These are phyloP conservation scores for Cydia amplana DNA, from an alignment of 1,140 invertebrate genomes.

Conservation along the genomic window DNA sequence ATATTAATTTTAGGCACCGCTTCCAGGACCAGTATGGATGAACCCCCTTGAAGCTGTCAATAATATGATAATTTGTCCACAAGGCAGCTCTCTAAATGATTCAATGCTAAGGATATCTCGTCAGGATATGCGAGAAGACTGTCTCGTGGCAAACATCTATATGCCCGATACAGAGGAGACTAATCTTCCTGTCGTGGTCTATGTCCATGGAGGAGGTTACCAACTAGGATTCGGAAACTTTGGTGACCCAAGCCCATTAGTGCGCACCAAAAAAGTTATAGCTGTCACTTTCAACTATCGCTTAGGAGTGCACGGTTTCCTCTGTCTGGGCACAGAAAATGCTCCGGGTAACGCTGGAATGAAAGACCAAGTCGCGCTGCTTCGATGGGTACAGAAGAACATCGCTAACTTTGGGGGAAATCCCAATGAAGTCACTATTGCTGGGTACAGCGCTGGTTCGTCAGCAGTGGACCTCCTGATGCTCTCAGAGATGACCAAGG, in stretches of 20 bases:
- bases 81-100: neutral
- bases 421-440: slow-evolving; percentile 49
- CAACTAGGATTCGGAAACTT: neutral
- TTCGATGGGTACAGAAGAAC: slow-evolving; percentile 53
- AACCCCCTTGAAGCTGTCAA: neutral
- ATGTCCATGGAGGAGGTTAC: slow-evolving; percentile 6
- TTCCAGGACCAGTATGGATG: neutral
- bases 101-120: neutral
- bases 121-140: neutral
- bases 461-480: slow-evolving; percentile 45
- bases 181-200: neutral
- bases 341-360: slow-evolving; percentile 55
- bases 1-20: neutral
- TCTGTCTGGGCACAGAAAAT: slow-evolving; percentile 51
- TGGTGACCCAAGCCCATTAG: neutral
- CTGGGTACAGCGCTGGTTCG: slow-evolving; percentile 47
- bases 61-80: neutral
- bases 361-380: slow-evolving; percentile 56
- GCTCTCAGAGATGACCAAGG: slow-evolving; percentile 42
- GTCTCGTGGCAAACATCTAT: neutral
- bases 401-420: slow-evolving; percentile 53
- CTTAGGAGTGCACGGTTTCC: slow-evolving; percentile 48
- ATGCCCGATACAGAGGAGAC: neutral
- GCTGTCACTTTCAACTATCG: slow-evolving; percentile 51
- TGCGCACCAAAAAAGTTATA: slow-evolving; percentile 39